phyloP scores from a whole-genome alignment of 2,113 vertebrate species.

The Pelobates fuscus region DNA sequence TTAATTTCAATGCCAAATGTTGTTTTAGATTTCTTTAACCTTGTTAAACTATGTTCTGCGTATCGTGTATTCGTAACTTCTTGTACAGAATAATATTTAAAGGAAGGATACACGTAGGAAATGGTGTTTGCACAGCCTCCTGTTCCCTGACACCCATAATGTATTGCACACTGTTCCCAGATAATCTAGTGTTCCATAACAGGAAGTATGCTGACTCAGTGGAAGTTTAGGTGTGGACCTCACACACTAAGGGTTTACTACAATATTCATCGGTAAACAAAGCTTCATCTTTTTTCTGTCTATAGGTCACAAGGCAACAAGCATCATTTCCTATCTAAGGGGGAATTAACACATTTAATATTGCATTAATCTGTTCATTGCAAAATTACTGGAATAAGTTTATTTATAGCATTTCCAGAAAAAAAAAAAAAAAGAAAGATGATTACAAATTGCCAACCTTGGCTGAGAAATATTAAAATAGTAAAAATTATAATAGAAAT shows the following conservation, averaged over 20 bases:
- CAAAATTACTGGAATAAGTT: too few species aligned
- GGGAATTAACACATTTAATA: too few species aligned
- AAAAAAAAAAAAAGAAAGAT: too few species aligned
- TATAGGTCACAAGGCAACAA: background rate
- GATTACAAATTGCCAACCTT: too few species aligned
- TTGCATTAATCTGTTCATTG: too few species aligned
- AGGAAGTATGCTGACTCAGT: conserved; percentile 25
- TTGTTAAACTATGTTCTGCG: too few species aligned
- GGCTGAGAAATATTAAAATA: too few species aligned
- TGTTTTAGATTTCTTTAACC: too few species aligned
- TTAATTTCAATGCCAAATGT: too few species aligned
- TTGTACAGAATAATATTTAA: conserved; percentile 9
- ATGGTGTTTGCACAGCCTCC: conserved; percentile 4
- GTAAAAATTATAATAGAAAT: too few species aligned
- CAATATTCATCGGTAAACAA: background rate
- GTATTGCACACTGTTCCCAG: conserved; percentile 17
- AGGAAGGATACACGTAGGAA: conserved; percentile 37
- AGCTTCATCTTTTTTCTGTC: background rate
- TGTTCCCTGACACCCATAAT: conserved; percentile 32
- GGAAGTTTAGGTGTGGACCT: conserved; percentile 19
- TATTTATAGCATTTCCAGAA: too few species aligned
- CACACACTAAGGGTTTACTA: conserved; percentile 18
- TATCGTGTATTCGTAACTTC: too few species aligned
- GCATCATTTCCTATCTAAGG: background rate
- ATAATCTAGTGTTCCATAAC: conserved; percentile 37